phyloP scores from a whole-genome alignment of 2,797 vertebrate species.

The Cheirogaleus major region DNA sequence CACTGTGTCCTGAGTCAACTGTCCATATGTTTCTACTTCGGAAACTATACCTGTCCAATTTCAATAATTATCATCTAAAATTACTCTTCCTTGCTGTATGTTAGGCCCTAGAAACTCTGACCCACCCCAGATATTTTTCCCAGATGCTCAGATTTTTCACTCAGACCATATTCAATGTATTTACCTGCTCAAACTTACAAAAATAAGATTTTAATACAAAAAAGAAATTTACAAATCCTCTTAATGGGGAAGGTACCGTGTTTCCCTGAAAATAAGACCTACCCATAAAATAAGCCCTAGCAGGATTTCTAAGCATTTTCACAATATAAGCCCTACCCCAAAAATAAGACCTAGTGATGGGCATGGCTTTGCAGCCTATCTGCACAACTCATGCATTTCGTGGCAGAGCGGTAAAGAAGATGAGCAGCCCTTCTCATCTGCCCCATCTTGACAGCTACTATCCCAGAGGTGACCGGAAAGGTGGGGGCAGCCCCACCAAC shows the following conservation, averaged over 20 bases:
- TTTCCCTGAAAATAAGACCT: too few species aligned
- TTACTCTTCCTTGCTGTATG: neutral
- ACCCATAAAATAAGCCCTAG: too few species aligned
- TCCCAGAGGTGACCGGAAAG: too few species aligned
- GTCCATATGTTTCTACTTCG: neutral
- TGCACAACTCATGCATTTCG: too few species aligned
- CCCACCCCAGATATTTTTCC: neutral
- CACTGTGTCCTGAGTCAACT: neutral
- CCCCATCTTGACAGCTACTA: too few species aligned
- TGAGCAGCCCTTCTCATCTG: too few species aligned
- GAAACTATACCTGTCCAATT: neutral
- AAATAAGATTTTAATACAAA: neutral
- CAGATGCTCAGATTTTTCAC: neutral
- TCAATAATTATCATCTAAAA: slow-evolving; percentile 10
- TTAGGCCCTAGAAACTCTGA: slow-evolving; percentile 26
- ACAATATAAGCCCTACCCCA: too few species aligned
- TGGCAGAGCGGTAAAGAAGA: too few species aligned
- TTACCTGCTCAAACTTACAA: neutral
- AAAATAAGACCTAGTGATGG: too few species aligned
- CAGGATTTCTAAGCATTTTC: too few species aligned
- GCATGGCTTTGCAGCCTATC: too few species aligned
- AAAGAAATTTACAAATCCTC: neutral
- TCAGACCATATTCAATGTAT: neutral
- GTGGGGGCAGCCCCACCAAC: too few species aligned
- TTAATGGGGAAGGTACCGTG: neutral